phyloP scores from a whole-genome alignment of 37 sponge, comb jelly and placozoan genomes.

The Corticium candelabrum region DNA sequence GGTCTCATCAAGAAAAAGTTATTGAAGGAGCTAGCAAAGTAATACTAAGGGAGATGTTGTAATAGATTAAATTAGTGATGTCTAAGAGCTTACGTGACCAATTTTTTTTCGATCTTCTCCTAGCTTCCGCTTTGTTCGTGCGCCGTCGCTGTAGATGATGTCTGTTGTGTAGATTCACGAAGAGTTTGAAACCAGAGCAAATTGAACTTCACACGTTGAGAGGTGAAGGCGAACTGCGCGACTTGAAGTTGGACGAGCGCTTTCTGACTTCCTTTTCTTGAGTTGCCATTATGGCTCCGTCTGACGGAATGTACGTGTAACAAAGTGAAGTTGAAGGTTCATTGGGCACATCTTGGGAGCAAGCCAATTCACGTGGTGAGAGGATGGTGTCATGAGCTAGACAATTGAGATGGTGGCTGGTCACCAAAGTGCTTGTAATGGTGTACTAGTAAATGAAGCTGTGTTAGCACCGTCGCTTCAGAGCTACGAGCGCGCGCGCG shows the following conservation, averaged over 20 bases:
- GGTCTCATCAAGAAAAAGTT: constrained; percentile 5
- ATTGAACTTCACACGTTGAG: not conserved
- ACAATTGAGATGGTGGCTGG: no score
- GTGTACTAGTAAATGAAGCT: no score
- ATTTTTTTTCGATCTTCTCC: not conserved
- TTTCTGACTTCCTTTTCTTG: not conserved
- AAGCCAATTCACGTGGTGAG: not conserved
- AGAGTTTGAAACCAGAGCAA: not conserved
- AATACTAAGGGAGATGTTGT: no score
- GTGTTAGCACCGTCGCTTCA: no score
- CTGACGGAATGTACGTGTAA: not conserved
- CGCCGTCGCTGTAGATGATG: no score
- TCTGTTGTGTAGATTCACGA: constrained; percentile 7
- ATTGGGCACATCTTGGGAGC: not conserved
- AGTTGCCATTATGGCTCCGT: not conserved
- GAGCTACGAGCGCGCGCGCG: no score
- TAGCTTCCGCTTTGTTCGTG: no score
- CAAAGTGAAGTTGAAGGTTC: not conserved
- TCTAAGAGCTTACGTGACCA: not conserved
- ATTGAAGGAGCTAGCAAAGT: constrained; percentile 6
- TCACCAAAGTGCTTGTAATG: no score
- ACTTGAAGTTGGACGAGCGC: not conserved
- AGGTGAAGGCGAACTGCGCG: constrained; percentile 5
- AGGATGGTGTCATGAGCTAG: no score
- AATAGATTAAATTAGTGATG: no score